Percentiles rank a stretch among this genome's conserved stretches.
phyloP scores from a whole-genome alignment of 2,113 vertebrate species.

The Jaculus jaculus region DNA sequence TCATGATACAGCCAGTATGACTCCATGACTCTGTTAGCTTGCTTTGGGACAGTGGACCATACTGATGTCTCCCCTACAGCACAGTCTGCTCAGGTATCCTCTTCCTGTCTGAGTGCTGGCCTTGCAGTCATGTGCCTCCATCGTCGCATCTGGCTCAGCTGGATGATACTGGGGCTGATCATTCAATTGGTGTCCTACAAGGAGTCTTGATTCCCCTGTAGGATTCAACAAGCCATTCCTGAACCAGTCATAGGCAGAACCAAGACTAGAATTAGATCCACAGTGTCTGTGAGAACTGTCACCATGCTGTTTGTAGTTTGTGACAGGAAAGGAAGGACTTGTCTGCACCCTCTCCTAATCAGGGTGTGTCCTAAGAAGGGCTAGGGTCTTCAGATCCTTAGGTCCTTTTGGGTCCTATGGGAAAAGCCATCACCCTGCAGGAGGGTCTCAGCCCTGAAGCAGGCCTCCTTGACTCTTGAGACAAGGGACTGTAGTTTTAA shows the following conservation, averaged over 20 bases:
- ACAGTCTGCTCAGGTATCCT: fast-evolving
- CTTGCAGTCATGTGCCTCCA: fast-evolving
- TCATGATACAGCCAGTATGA: background rate
- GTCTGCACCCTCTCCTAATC: fast-evolving
- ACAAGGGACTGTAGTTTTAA: background rate
- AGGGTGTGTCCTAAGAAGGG: background rate
- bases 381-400: background rate
- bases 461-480: background rate
- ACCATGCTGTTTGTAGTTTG: background rate
- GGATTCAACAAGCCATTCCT: background rate
- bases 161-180: background rate
- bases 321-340: background rate
- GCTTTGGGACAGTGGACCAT: background rate
- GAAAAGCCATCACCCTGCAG: background rate
- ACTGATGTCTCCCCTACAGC: fast-evolving
- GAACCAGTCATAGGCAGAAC: background rate
- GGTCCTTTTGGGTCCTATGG: background rate
- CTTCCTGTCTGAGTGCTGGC: fast-evolving
- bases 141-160: background rate
- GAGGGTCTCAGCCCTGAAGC: background rate
- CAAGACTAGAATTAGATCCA: background rate
- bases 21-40: background rate
- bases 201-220: background rate
- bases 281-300: background rate
- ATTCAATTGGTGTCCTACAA: background rate